These are phyloP conservation scores for Zosterops pallidus DNA, from an alignment of 2,113 vertebrate genomes.

Conservation along the genomic window DNA sequence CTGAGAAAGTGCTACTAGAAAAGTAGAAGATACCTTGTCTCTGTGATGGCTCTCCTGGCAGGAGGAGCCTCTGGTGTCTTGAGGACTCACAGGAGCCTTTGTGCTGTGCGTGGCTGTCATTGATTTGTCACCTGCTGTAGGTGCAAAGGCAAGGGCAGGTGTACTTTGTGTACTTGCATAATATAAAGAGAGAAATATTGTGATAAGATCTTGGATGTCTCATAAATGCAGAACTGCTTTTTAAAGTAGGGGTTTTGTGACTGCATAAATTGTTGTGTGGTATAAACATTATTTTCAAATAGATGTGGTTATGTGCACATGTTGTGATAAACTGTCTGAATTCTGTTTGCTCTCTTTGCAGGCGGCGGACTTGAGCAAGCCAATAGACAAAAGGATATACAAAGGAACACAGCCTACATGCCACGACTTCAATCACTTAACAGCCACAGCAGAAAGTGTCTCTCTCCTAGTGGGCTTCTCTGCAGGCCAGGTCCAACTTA, in stretches of 20 bases:
- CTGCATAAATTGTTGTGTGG: not conserved
- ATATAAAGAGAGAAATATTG: not conserved
- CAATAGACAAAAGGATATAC: slow-evolving; percentile 99
- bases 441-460: slow-evolving; percentile 96
- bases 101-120: not conserved
- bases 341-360: slow-evolving; percentile 73
- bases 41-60: not conserved
- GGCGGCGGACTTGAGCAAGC: slow-evolving; percentile 98
- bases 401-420: slow-evolving; percentile 99
- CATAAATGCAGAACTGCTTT: not conserved
- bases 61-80: not conserved
- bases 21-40: not conserved
- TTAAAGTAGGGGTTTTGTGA: slow-evolving; percentile 25
- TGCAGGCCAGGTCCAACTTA: slow-evolving; percentile 98
- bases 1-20: not conserved
- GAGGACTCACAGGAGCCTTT: not conserved
- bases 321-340: slow-evolving; percentile 44
- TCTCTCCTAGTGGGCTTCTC: slow-evolving; percentile 98
- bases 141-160: not conserved
- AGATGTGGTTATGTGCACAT: not conserved
- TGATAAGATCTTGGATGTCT: not conserved
- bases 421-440: slow-evolving; percentile 98
- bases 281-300: not conserved
- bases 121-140: not conserved
- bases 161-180: not conserved